Percentiles rank a stretch among this genome's conserved stretches.
Evolutionary conservation across 2,888 invertebrate species (phyloP).

Genomic region (Sussaba pulchella): DNA sequence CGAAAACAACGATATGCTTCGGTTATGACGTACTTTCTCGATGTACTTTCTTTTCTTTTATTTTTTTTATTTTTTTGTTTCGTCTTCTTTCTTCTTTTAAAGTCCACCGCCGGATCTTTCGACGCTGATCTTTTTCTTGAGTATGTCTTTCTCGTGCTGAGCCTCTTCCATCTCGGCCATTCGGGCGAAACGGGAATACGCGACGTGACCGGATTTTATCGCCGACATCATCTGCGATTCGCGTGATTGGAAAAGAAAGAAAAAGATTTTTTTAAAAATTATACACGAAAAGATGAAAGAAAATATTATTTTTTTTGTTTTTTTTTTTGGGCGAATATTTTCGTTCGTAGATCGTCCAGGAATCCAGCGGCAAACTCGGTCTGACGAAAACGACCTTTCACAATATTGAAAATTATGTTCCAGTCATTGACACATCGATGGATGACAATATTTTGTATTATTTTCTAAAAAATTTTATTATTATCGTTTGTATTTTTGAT

Average conservation of each 20-base stretch:
- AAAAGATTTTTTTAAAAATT: constrained; percentile 9
- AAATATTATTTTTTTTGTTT: too few relatives aligned
- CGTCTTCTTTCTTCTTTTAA: constrained; percentile 84
- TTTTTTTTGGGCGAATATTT: background rate
- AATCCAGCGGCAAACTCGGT: constrained; percentile 38
- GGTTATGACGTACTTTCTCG: constrained; percentile 25
- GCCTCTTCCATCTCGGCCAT: constrained; percentile 97
- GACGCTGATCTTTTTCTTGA: constrained; percentile 92
- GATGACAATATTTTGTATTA: background rate
- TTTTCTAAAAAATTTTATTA: background rate
- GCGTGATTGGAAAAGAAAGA: constrained; percentile 60
- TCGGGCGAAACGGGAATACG: constrained; percentile 97
- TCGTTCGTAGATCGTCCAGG: constrained; percentile 3
- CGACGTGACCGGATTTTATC: constrained; percentile 97
- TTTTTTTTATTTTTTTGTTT: constrained; percentile 82
- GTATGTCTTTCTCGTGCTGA: constrained; percentile 90
- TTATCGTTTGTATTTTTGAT: background rate
- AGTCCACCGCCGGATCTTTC: constrained; percentile 98
- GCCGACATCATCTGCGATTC: constrained; percentile 99
- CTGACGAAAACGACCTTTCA: constrained; percentile 33
- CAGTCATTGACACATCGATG: constrained; percentile 5
- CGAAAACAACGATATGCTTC: constrained; percentile 42
- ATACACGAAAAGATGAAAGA: background rate
- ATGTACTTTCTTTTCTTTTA: background rate
- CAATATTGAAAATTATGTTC: constrained; percentile 23